A percentile compares a stretch with the other conserved stretches of the same genome.
Conservation (phyloP, 1,140 invertebrate species). For the Drosophila nebulosa region DNA sequence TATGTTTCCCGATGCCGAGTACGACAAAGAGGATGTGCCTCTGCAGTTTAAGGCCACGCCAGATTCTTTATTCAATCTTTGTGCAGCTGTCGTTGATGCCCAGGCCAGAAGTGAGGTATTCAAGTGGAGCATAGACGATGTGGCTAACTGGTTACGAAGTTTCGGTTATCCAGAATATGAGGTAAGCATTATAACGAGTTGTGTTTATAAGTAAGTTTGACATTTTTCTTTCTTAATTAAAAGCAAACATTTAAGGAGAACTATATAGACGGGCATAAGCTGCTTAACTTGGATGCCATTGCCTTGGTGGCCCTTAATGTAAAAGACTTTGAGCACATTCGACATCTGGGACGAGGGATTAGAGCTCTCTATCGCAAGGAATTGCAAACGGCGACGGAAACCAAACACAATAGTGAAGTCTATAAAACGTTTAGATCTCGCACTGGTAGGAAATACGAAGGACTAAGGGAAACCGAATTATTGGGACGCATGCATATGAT, state of each 20-base stretch:
- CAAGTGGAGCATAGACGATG: constrained; percentile 67
- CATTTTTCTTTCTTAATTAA: not conserved
- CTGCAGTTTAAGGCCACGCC: constrained; percentile 58
- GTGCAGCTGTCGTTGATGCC: constrained; percentile 54
- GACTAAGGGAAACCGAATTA: constrained; percentile 53
- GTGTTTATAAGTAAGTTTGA: not conserved
- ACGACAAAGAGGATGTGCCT: constrained; percentile 57
- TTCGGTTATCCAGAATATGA: constrained; percentile 72
- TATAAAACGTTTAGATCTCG: constrained; percentile 61
- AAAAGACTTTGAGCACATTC: constrained; percentile 69
- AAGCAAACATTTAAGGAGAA: constrained; percentile 72
- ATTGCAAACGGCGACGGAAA: constrained; percentile 52
- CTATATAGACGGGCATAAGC: constrained; percentile 66
- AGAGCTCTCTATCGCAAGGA: constrained; percentile 62
- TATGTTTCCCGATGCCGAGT: constrained; percentile 61
- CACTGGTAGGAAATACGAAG: constrained; percentile 61
- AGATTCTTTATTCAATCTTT: constrained; percentile 59
- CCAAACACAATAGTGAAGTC: constrained; percentile 53
- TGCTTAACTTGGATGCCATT: constrained; percentile 66
- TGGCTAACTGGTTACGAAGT: constrained; percentile 58
- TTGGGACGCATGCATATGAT: constrained; percentile 60
- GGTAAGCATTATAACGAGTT: too few species aligned
- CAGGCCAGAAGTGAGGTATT: constrained; percentile 60
- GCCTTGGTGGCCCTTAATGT: constrained; percentile 67
- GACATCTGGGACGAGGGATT: constrained; percentile 61